These are phyloP conservation scores for Tyria jacobaeae DNA, from an alignment of 2,888 invertebrate species.

Conservation along the genomic window DNA sequence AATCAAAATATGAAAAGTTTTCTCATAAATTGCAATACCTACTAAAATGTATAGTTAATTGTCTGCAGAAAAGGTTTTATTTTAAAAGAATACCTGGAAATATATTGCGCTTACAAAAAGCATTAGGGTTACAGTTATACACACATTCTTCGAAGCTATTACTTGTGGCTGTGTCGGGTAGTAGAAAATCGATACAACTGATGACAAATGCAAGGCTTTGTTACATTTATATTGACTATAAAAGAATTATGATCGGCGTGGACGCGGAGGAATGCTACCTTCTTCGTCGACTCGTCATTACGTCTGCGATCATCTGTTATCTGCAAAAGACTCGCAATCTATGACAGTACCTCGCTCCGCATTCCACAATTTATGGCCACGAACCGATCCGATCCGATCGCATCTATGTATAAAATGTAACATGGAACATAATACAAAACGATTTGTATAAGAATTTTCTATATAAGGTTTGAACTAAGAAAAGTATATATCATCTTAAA, in stretches of 20 bases:
- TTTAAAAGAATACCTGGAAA: conserved; percentile 20
- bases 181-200: conserved; percentile 40
- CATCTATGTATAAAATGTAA: conserved; percentile 24
- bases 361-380: conserved; percentile 47
- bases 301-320: conserved; percentile 27
- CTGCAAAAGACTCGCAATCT: conserved; percentile 36
- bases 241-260: conserved; percentile 49
- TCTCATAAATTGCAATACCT: too few relatives aligned
- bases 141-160: conserved; percentile 46
- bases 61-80: too few relatives aligned
- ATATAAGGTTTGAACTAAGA: not conserved
- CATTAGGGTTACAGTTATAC: conserved; percentile 39
- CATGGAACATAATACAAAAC: conserved; percentile 16
- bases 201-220: conserved; percentile 46
- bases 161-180: conserved; percentile 30
- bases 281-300: conserved; percentile 33
- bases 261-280: conserved; percentile 48
- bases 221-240: conserved; percentile 52
- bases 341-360: conserved; percentile 45
- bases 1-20: not conserved
- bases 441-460: not conserved
- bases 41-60: not conserved
- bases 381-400: conserved; percentile 50
- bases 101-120: conserved; percentile 25
- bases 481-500: not conserved